phyloP scores from a whole-genome alignment of 2,797 vertebrate species.

The Sebastes diploproa region DNA sequence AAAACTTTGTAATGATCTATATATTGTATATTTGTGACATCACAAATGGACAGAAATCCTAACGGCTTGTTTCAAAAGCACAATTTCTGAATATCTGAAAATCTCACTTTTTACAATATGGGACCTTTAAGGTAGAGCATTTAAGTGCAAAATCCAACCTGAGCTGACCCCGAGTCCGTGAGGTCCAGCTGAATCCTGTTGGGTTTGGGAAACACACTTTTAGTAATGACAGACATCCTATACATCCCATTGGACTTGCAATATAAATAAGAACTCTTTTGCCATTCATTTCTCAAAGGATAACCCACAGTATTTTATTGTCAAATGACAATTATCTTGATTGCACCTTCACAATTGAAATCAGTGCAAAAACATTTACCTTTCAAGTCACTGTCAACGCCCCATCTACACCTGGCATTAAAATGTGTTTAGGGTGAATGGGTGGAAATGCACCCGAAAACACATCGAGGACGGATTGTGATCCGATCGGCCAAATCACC shows the following conservation, averaged over 20 bases:
- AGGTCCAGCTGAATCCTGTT: slow-evolving; percentile 26
- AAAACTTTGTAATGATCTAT: too few relatives aligned
- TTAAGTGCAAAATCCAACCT: slow-evolving; percentile 8
- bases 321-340: slow-evolving; percentile 42
- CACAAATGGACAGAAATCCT: too few relatives aligned
- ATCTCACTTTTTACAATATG: too few relatives aligned
- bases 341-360: slow-evolving; percentile 50
- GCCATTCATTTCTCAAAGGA: slow-evolving; percentile 19
- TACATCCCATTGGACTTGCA: neutral
- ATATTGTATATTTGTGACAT: too few relatives aligned
- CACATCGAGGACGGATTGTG: too few relatives aligned
- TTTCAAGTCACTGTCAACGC: slow-evolving; percentile 18
- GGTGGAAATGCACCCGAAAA: neutral
- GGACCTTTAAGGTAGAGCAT: neutral
- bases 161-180: slow-evolving; percentile 27
- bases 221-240: neutral
- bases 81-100: too few relatives aligned
- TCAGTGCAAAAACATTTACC: slow-evolving; percentile 56
- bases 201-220: neutral
- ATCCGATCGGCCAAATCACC: too few relatives aligned
- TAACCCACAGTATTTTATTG: slow-evolving; percentile 49
- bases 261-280: neutral
- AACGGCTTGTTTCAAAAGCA: too few relatives aligned
- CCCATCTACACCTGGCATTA: neutral
- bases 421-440: neutral